phyloP scores from a whole-genome alignment of 2,888 invertebrate species.

The Nebria salina region DNA sequence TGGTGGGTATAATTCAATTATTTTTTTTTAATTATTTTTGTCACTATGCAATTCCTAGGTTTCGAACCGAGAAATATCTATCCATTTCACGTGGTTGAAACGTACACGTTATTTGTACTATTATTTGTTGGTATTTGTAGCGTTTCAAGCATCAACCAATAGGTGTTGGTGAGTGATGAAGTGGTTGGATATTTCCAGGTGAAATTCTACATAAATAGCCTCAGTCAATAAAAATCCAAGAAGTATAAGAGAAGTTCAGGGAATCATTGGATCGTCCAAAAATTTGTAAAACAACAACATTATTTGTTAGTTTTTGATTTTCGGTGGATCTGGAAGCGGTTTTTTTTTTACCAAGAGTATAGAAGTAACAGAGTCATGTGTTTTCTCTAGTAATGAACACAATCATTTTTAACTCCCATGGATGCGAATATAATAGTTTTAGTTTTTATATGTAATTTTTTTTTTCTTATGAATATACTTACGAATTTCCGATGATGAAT shows the following conservation, averaged over 20 bases:
- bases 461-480: neutral
- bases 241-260: constrained; percentile 38
- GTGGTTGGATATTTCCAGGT: constrained; percentile 26
- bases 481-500: neutral
- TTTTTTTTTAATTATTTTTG: constrained; percentile 28
- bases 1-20: constrained; percentile 42
- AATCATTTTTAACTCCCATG: neutral
- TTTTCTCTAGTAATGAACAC: constrained; percentile 2
- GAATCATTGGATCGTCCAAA: constrained; percentile 30
- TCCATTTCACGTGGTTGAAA: constrained; percentile 22
- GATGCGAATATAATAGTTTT: constrained; percentile 29
- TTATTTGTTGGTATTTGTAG: neutral
- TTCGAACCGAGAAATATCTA: neutral
- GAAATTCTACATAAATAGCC: constrained; percentile 40
- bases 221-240: constrained; percentile 39
- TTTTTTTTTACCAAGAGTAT: constrained; percentile 11
- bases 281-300: constrained; percentile 38
- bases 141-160: neutral
- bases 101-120: constrained; percentile 31
- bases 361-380: constrained; percentile 32
- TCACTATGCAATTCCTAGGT: constrained; percentile 44
- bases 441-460: neutral
- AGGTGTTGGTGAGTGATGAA: constrained; percentile 21
- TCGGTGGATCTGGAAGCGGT: constrained; percentile 37
- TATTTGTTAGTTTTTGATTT: neutral